These are phyloP conservation scores for Idaea straminata DNA, from an alignment of 2,888 invertebrate species.

Conservation along the genomic window DNA sequence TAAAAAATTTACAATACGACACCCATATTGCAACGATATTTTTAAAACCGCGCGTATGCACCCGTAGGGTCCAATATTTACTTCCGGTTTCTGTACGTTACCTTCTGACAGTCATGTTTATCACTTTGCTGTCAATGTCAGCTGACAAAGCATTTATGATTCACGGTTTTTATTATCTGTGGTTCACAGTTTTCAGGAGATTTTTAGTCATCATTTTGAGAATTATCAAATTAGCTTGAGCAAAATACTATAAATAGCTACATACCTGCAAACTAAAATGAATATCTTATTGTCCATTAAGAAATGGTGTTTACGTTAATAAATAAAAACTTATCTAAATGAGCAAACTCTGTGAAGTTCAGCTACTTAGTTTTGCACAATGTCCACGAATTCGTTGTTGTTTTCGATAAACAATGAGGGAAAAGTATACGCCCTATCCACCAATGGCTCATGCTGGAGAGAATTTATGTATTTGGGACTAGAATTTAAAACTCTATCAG, in stretches of 20 bases:
- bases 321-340: too few species aligned
- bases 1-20: too few species aligned
- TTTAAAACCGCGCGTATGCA: too few species aligned
- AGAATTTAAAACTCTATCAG: slow-evolving; percentile 93
- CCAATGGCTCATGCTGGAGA: slow-evolving; percentile 90
- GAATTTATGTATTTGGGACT: slow-evolving; percentile 92
- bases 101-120: neutral
- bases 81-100: neutral
- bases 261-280: neutral
- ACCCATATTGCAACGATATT: too few species aligned
- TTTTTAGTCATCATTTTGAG: too few species aligned
- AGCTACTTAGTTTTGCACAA: slow-evolving; percentile 22
- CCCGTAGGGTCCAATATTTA: neutral
- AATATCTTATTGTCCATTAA: neutral
- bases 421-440: slow-evolving; percentile 90
- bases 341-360: neutral
- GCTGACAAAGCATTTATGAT: neutral
- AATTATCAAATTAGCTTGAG: too few species aligned
- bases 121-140: neutral
- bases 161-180: neutral
- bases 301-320: neutral
- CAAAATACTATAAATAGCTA: too few species aligned
- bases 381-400: slow-evolving; percentile 85
- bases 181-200: neutral
- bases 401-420: slow-evolving; percentile 94